Percentiles rank a stretch among this genome's conserved stretches.
phyloP scores from a whole-genome alignment of 2,113 vertebrate genomes.

The Chaetodon auriga region DNA sequence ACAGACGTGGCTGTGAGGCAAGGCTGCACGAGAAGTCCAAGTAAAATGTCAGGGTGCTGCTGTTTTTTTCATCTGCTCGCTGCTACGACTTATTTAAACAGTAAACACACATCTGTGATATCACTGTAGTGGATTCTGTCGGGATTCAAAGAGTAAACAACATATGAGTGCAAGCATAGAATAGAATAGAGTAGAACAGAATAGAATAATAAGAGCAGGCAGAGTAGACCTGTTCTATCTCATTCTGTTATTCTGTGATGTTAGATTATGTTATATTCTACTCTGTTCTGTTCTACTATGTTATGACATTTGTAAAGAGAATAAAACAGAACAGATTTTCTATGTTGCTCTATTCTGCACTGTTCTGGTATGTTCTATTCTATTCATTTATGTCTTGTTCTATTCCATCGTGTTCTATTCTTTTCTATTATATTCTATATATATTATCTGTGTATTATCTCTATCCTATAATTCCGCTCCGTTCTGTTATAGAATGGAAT shows the following conservation, averaged over 20 bases:
- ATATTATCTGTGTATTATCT: not conserved
- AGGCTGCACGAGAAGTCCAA: slow-evolving; percentile 31
- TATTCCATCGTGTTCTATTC: too few species aligned
- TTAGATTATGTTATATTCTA: too few species aligned
- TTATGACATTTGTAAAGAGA: too few species aligned
- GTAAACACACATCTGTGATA: slow-evolving; percentile 25
- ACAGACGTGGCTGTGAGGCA: slow-evolving; percentile 55
- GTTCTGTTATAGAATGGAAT: not conserved
- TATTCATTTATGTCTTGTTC: too few species aligned
- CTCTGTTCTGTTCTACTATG: too few species aligned
- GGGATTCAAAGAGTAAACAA: not conserved
- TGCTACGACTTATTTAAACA: not conserved
- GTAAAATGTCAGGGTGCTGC: slow-evolving; percentile 50
- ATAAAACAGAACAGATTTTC: too few species aligned
- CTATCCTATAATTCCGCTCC: not conserved
- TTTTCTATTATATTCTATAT: not conserved
- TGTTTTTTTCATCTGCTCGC: not conserved
- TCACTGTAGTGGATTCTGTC: not conserved
- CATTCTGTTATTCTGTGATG: not conserved
- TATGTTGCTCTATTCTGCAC: too few species aligned
- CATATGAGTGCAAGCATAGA: not conserved
- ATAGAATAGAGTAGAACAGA: too few species aligned
- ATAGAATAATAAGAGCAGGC: too few species aligned
- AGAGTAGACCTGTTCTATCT: too few species aligned
- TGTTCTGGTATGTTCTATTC: too few species aligned